Conservation (phyloP, 2,113 vertebrate genomes). For the Scomber japonicus region DNA sequence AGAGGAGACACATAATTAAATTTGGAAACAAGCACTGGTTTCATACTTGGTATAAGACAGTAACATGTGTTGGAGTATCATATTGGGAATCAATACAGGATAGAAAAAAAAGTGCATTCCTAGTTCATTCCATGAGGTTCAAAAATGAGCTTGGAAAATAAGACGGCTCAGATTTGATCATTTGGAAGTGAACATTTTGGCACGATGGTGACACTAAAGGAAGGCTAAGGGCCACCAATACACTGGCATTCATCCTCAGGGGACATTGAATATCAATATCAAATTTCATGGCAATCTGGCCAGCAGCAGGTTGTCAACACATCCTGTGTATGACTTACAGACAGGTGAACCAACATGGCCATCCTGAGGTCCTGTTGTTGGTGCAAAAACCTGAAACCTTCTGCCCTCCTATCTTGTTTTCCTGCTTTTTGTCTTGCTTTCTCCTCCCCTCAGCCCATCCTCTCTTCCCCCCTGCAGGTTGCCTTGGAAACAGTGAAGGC, state of each 20-base stretch:
- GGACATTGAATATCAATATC: neutral
- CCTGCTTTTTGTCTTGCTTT: conserved; percentile 53
- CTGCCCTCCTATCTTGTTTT: conserved; percentile 25
- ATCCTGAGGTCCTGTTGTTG: neutral
- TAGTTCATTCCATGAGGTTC: neutral
- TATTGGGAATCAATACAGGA: neutral
- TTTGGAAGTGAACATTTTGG: neutral
- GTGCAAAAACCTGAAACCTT: conserved; percentile 8
- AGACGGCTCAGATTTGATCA: neutral
- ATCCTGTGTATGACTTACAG: neutral
- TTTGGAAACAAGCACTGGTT: neutral
- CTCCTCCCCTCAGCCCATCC: conserved; percentile 45
- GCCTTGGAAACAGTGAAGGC: conserved; percentile 84
- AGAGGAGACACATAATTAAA: neutral
- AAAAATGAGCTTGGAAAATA: too few species aligned
- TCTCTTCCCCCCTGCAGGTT: conserved; percentile 73
- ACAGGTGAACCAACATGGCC: neutral
- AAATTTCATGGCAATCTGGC: neutral
- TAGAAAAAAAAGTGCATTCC: neutral
- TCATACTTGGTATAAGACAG: neutral
- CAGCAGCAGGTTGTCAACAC: neutral
- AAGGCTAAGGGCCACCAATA: neutral
- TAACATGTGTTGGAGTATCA: neutral
- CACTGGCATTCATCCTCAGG: neutral
- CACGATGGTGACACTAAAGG: neutral